These are phyloP conservation scores for Chionoecetes opilio DNA, from an alignment of 1,140 invertebrate species.

Conservation along the genomic window DNA sequence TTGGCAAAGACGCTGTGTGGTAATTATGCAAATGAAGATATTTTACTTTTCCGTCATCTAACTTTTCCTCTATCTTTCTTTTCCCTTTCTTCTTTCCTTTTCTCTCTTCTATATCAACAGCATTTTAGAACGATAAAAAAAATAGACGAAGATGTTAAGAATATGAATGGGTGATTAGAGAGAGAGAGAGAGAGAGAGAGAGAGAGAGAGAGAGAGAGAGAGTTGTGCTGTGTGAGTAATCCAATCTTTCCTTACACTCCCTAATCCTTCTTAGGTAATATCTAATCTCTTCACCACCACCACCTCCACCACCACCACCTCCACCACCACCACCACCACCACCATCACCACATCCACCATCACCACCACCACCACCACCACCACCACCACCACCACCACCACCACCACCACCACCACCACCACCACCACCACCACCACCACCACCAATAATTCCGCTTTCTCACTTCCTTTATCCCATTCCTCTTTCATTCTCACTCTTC, in stretches of 20 bases:
- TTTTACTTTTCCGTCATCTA: too few relatives aligned
- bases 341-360: neutral
- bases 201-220: constrained; percentile 30
- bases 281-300: neutral
- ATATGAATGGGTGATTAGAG: constrained; percentile 20
- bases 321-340: neutral
- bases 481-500: neutral
- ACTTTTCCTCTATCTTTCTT: too few relatives aligned
- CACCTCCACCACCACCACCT: neutral
- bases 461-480: neutral
- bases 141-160: neutral
- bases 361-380: neutral
- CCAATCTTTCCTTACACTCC: neutral
- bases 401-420: neutral
- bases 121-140: too few relatives aligned
- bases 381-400: neutral
- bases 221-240: neutral
- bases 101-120: too few relatives aligned
- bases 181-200: constrained; percentile 47
- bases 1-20: too few relatives aligned
- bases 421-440: neutral
- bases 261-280: neutral
- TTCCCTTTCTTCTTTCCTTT: too few relatives aligned
- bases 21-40: too few relatives aligned
- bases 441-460: neutral